These are phyloP conservation scores for Anguilla marmorata DNA, from an alignment of 2,797 vertebrate species.

Conservation along the genomic window DNA sequence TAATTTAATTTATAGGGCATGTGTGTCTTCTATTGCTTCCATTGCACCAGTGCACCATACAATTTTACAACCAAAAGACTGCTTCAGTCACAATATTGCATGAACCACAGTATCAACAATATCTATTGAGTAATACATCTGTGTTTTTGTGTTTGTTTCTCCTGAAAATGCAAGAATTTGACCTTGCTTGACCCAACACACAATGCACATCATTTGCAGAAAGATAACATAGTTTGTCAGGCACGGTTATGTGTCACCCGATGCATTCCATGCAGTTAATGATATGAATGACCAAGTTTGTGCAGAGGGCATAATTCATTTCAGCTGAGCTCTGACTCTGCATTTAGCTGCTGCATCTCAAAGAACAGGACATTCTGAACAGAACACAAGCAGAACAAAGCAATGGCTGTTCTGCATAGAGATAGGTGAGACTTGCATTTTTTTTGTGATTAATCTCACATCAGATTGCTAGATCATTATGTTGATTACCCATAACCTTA, in stretches of 20 bases:
- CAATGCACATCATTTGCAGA: background rate
- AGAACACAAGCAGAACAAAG: background rate
- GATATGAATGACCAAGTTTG: background rate
- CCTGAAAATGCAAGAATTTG: background rate
- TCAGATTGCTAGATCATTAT: background rate
- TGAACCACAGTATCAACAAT: background rate
- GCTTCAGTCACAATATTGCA: too few relatives aligned
- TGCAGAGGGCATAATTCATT: background rate
- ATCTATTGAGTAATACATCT: background rate
- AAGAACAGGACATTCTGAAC: background rate
- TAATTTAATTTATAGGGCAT: background rate
- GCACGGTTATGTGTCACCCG: background rate
- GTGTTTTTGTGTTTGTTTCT: background rate
- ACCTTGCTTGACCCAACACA: background rate
- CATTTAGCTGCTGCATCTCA: background rate
- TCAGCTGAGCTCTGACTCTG: background rate
- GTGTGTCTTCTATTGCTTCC: background rate
- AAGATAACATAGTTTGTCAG: background rate
- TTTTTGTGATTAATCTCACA: background rate
- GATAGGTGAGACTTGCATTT: background rate
- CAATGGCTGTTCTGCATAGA: background rate
- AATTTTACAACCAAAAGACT: too few relatives aligned
- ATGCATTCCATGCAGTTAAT: background rate
- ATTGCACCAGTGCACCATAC: too few relatives aligned
- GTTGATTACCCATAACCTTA: background rate